Evolutionary conservation across 2,888 invertebrate species (phyloP), one percentile per base, ranked within the genome.

Genomic region (Lasioglossum malachurum): DNA sequence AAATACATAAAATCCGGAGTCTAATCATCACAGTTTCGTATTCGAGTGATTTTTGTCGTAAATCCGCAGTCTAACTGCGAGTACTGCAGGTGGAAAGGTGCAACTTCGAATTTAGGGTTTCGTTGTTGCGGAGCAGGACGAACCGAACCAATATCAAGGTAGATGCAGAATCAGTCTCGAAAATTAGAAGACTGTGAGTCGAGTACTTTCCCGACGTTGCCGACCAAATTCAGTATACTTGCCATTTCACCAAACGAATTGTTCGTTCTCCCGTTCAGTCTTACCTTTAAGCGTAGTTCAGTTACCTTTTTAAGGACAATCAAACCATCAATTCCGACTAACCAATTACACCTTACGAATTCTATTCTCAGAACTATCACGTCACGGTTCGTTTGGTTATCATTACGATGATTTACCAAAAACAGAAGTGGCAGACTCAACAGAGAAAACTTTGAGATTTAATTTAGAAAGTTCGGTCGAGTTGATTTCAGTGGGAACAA

Each of bases 131-230:
- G 8, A 7, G 74, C 19, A 64, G 69, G 12, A 76, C 57, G 60
- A 75, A 75, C 27, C 31, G 84, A 80, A 87, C 87, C 87, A 82
- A 80, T 41, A 19, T 74, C 35, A 69, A 41, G 71, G 12, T 83
- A 81, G 75, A 80, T 49, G 81, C 84, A 78, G 82, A 44, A 87
- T 72, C 38, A 35, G 64, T 77, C 71, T 53, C 57, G 44, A 46
- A 77, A 60, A 77, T n/a, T 73, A 64, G 64, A 31, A 31, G 16
- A 31, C 57, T 57, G 10, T 31, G 0, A 27, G 60, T 31, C 64
- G 64, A 64, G 31, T 31, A 64, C 16, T 31, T 67, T 19, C 35
- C 35, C 67, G 67, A 67, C 19, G n/a, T 64, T 71, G 73, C 53
- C 27, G 86, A 86, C 86, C 86, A 80, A 86, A 16, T 31, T 64